These are phyloP conservation scores for Radopholus similis DNA, from an alignment of 1,140 invertebrate genomes.

Conservation along the genomic window DNA sequence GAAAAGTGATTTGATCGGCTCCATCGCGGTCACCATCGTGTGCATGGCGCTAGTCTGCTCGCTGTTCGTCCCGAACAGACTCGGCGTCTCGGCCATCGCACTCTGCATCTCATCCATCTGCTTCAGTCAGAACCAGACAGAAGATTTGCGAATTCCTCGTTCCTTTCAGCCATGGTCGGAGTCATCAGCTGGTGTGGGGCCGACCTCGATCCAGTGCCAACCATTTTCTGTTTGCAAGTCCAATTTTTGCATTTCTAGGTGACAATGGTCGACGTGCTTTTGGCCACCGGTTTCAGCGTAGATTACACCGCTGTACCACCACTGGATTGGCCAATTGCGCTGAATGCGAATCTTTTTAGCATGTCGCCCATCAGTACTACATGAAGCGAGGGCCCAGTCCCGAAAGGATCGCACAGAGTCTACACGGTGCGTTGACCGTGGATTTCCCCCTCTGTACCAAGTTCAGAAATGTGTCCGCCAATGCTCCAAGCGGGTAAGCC, in stretches of 20 bases:
- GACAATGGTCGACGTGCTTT: slow-evolving; percentile 48
- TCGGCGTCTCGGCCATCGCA: slow-evolving; percentile 51
- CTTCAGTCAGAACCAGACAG: slow-evolving; percentile 30
- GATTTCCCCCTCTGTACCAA: slow-evolving; percentile 2
- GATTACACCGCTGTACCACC: slow-evolving; percentile 42
- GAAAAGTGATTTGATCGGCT: slow-evolving; percentile 56
- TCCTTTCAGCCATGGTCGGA: slow-evolving; percentile 52
- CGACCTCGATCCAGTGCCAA: slow-evolving; percentile 56
- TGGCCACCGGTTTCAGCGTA: slow-evolving; percentile 56
- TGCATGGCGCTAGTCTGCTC: slow-evolving; percentile 59
- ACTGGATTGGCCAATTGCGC: background rate
- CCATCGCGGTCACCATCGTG: slow-evolving; percentile 57
- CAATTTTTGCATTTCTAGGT: background rate
- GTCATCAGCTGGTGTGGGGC: slow-evolving; percentile 56
- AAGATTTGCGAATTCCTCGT: background rate
- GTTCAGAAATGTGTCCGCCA: slow-evolving; percentile 49
- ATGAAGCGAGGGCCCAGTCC: slow-evolving; percentile 31
- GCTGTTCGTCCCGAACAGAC: slow-evolving; percentile 48
- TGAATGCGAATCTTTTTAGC: slow-evolving; percentile 5
- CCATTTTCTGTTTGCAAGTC: slow-evolving; percentile 4
- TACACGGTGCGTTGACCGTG: slow-evolving; percentile 10
- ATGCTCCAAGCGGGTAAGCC: slow-evolving; percentile 44
- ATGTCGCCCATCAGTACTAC: slow-evolving; percentile 56
- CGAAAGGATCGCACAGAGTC: slow-evolving; percentile 42
- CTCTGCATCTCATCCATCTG: slow-evolving; percentile 57